Conservation (phyloP, 2,888 invertebrate genomes). For the Pogonocherus hispidulus region DNA sequence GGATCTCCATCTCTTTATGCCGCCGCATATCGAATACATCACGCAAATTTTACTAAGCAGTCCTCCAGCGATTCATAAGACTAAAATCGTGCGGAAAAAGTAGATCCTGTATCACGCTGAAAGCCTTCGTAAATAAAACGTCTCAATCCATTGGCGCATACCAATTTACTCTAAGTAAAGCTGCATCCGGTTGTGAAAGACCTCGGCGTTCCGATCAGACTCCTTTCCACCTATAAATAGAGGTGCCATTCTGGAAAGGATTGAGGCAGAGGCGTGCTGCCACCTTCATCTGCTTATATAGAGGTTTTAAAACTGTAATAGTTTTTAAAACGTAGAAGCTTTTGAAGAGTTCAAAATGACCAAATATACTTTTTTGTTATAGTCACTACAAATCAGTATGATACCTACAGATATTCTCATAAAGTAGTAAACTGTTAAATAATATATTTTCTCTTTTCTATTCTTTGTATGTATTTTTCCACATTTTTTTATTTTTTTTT, state of each 20-base stretch:
- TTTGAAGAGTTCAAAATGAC: too few relatives aligned
- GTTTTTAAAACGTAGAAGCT: too few relatives aligned
- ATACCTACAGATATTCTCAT: too few relatives aligned
- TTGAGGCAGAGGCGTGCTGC: not conserved
- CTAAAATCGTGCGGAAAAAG: slow-evolving; percentile 31
- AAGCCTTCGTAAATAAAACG: slow-evolving; percentile 52
- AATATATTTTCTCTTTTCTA: too few relatives aligned
- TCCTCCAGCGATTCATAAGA: slow-evolving; percentile 5
- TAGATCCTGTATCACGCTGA: slow-evolving; percentile 47
- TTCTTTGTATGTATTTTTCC: too few relatives aligned
- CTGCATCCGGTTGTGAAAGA: slow-evolving; percentile 38
- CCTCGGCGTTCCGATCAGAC: slow-evolving; percentile 26
- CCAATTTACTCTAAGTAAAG: slow-evolving; percentile 47
- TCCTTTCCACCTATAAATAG: slow-evolving; percentile 27
- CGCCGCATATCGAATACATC: slow-evolving; percentile 7
- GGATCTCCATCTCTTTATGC: not conserved
- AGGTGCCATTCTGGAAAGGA: not conserved
- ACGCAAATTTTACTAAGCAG: slow-evolving; percentile 22
- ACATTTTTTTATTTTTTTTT: too few relatives aligned
- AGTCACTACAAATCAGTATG: too few relatives aligned
- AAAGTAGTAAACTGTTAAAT: too few relatives aligned
- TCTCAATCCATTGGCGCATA: slow-evolving; percentile 46
- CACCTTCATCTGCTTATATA: not conserved
- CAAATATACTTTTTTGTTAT: too few relatives aligned
- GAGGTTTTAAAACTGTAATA: too few relatives aligned